Evolutionary conservation across 2,797 vertebrate species (phyloP).

Genomic region (Anolis apletophallus): DNA sequence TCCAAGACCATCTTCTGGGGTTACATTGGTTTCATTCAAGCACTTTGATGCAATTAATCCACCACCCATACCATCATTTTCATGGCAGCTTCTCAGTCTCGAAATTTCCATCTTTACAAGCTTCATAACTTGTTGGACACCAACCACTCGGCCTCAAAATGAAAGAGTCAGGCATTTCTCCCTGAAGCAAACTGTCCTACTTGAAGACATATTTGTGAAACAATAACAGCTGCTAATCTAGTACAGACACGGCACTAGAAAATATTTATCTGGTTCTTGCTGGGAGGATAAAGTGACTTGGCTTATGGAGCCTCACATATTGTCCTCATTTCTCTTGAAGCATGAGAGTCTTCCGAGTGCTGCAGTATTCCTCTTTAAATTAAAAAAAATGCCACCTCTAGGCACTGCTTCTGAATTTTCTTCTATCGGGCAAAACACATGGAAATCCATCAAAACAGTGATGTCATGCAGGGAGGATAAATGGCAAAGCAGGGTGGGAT

Average conservation of each 20-base stretch:
- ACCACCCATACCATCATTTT: background rate
- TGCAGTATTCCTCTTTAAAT: background rate
- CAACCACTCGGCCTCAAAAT: background rate
- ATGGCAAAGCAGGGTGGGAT: background rate
- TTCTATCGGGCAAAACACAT: background rate
- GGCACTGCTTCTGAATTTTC: background rate
- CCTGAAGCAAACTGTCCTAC: background rate
- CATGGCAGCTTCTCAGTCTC: background rate
- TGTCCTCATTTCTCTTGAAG: background rate
- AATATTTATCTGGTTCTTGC: slow-evolving; percentile 33
- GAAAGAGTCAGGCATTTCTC: background rate
- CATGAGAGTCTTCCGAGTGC: slow-evolving; percentile 3
- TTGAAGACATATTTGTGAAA: slow-evolving; percentile 16
- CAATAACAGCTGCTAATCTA: slow-evolving; percentile 25
- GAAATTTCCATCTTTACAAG: background rate
- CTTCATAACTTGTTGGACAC: background rate
- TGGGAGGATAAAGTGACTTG: slow-evolving; percentile 7
- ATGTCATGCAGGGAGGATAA: background rate
- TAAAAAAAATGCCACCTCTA: background rate
- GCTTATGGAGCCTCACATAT: background rate
- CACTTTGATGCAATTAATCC: background rate
- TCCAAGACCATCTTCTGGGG: background rate
- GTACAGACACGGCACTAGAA: slow-evolving; percentile 6
- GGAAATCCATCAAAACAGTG: background rate
- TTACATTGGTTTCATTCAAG: background rate